Evolutionary conservation across 2,888 invertebrate species (phyloP), one percentile per base, ranked within the genome.

Genomic region (Baronia brevicornis): DNA sequence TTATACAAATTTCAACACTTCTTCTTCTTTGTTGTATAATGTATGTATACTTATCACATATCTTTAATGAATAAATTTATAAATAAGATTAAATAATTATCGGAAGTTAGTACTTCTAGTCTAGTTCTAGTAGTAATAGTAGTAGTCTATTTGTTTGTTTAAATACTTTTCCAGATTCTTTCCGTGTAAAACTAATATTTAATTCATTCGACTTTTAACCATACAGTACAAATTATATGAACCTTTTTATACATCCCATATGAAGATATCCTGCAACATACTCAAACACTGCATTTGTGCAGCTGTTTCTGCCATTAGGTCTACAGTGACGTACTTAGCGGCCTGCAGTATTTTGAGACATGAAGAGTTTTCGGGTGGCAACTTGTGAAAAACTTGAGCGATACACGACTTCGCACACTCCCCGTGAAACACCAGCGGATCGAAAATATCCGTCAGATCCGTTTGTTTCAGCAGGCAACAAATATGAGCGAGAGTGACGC

Each of bases 401-500:
- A 70, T 70, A 1, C 77, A 61, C 1, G 56, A 31, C 37, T 75
- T 79, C 1, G 79, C 75, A 35, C 67, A 68, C 32, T 84, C 82
- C 48, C 63, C 63, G 48, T 88, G 82, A 34, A 85, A 80, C 1
- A 74, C 58, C 0, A 88, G 56, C 0, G 80, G 70, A 20, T 87
- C 86, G 18, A 85, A 48, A 5, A 91, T 73, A 9, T 75, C 69
- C 1, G 61, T 20, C 5, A 92, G 69, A 58, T 94, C 93, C 0
- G 88, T 75, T 2, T 64, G 60, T 1, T 68, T 70, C 0, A 91
- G 72, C 3, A 90, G 60, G 14, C 85, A 85, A 36, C 91, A 86
- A 31, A 95, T 58, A 58, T 94, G 93, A 13, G 91, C 87, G 3
- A 95, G 70, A 1, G 93, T 89, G 11, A 91, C 77, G 62, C 94